Base-by-base conservation (phyloP, 2,888 invertebrate species). In the Monopis laevigella region DNA sequence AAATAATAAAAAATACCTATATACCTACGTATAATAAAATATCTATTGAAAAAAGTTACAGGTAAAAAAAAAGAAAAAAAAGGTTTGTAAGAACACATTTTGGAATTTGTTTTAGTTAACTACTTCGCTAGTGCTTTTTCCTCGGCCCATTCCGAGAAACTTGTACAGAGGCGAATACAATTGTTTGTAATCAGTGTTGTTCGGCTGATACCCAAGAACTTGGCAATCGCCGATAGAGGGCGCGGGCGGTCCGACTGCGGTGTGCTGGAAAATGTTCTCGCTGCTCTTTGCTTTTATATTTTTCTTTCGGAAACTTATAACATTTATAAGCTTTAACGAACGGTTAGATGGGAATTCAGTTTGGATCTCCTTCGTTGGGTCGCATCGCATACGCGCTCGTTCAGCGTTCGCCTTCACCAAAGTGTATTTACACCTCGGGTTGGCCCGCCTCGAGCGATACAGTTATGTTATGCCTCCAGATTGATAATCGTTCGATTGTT, bases 221-320 rank as follows among this genome's bases (percentile, higher is more conserved):
- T 36, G 36, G 36, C 36, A 36, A 34, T 21, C 36, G 36, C 21
- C 6, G 36, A 16, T n/a, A n/a, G n/a, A n/a, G n/a, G n/a, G n/a
- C 14, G 21, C 19, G 36, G 36, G 36, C 21, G 10, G 2, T 36
- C 11, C 14, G 14, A 16, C 17, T 17, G 21, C n/a, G n/a, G 21
- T 21, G 2, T 21, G 16, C 32, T 32, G 32, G 12, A 21, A 36
- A 36, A 10, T 11, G 13, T 17, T 16, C 6, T 24, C 10, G 6
- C 24, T 24, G 6, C 24, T 7, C 18, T 13, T 35, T 10, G 35
- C 13, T 35, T 36, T 36, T 36, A 36, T 34, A 34, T 36, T 36
- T 21, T 36, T 36, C 21, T 36, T 21, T 35, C 35, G 3, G 18
- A 35, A 35, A 35, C 5, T 35, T 35, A n/a, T n/a, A n/a, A n/a